Evolutionary conservation across 2,113 vertebrate species (phyloP), one percentile per base, ranked within the genome.

Genomic region (Proteles cristata): DNA sequence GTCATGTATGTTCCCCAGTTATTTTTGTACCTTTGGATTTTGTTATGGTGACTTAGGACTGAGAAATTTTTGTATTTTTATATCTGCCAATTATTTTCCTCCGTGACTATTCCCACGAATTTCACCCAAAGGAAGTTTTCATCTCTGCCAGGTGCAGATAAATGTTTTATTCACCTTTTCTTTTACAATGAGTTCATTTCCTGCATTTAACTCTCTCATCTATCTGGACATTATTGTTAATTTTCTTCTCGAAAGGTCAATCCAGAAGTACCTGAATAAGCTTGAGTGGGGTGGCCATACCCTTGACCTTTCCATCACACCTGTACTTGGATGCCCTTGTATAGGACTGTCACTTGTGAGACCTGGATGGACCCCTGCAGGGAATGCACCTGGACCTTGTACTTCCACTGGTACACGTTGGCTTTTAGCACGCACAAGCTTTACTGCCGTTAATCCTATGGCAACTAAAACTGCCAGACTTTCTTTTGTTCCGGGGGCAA

Each of bases 1-100:
- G 35, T 68, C 53, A 79, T 16, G 39, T 31, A n/a, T 9, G 82
- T 21, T 81, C 28, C 28, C 73, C 11, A 14, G 28, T 26, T 93
- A 50, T 92, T 73, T 63, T 35, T 45, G 76, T 66, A n/a, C 12
- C 53, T 63, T 92, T 80, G 87, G 69, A 48, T 74, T 76, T 65
- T 90, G 39, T 39, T 74, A 25, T n/a, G 5, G 35, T 88, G 69
- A 39, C 79, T 55, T 69, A 68, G 39, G 69, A 50, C 23, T 79
- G 63, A 74, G 53, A 84, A 61, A 7, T 66, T 83, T n/a, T 28
- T 9, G 23, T 28, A 48, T 61, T 76, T 93, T 50, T 39, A 31
- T 84, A 23, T 16, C 19, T 85, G 31, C 21, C 2, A 31, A 11
- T 80, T 89, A 88, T 45, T 73, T 79, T 68, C 58, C 58, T 58